Evolutionary conservation across 2,888 invertebrate genomes (phyloP).

Genomic region (Lacanobia wlatinum): DNA sequence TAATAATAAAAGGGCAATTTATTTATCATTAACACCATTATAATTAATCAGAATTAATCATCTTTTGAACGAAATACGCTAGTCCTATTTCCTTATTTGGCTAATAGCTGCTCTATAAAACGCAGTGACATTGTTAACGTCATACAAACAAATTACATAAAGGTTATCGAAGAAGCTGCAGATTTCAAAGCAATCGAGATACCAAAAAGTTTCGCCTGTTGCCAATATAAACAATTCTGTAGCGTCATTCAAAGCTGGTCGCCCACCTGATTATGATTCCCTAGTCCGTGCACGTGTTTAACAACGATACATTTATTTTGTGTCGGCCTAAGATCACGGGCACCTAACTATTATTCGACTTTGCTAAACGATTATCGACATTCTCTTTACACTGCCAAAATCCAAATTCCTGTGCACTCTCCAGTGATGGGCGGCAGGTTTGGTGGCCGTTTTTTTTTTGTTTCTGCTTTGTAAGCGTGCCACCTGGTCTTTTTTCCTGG

Average conservation of each 20-base stretch:
- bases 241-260: conserved; percentile 71
- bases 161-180: conserved; percentile 21
- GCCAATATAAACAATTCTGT: conserved; percentile 76
- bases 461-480: conserved; percentile 82
- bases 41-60: not conserved
- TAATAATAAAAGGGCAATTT: not conserved
- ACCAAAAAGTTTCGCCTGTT: conserved; percentile 59
- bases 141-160: conserved; percentile 24
- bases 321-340: conserved; percentile 79
- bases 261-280: conserved; percentile 86
- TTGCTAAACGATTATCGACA: conserved; percentile 77
- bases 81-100: conserved; percentile 16
- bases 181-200: conserved; percentile 52
- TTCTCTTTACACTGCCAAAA: conserved; percentile 71
- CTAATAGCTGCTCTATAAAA: conserved; percentile 4
- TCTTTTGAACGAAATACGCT: not conserved
- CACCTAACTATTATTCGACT: conserved; percentile 69
- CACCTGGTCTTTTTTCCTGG: conserved; percentile 89
- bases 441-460: conserved; percentile 82
- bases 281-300: conserved; percentile 85
- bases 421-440: conserved; percentile 72
- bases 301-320: conserved; percentile 84
- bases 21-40: not conserved
- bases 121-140: conserved; percentile 19
- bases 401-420: conserved; percentile 69